Percentiles rank a stretch among this genome's conserved stretches.
Conservation (phyloP, 2,888 invertebrate genomes). For the Pseudoips prasinana region DNA sequence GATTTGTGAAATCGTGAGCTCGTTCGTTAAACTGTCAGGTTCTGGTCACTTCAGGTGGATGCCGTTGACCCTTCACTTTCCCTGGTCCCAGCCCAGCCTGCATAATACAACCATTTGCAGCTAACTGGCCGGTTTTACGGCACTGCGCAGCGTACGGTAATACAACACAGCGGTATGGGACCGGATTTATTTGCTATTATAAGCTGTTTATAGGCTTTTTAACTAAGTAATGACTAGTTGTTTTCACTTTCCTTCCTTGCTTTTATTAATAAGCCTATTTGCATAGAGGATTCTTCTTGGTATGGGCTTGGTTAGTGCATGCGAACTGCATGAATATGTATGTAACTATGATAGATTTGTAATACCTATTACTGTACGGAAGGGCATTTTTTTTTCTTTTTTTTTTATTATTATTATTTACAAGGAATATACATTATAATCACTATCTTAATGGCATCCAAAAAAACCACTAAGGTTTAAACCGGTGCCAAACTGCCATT, state of each 20-base stretch:
- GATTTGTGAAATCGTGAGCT: constrained; percentile 25
- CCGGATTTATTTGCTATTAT: constrained; percentile 15
- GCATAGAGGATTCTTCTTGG: too few species aligned
- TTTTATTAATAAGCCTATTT: background rate
- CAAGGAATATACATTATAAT: too few species aligned
- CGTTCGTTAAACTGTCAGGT: constrained; percentile 27
- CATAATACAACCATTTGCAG: constrained; percentile 52
- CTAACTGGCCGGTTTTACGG: constrained; percentile 27
- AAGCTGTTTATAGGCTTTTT: constrained; percentile 23
- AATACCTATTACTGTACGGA: too few species aligned
- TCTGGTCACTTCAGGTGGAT: constrained; percentile 12
- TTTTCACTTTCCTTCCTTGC: constrained; percentile 26
- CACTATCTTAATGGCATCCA: too few species aligned
- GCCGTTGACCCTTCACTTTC: constrained; percentile 50
- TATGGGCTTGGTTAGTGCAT: too few species aligned
- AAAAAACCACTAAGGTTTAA: too few species aligned
- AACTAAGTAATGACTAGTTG: constrained; percentile 14
- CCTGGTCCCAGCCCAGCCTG: constrained; percentile 43
- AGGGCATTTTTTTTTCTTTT: too few species aligned
- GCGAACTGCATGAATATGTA: too few species aligned
- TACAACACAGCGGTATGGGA: constrained; percentile 8
- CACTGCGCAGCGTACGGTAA: too few species aligned
- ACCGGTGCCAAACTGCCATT: too few species aligned
- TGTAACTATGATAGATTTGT: too few species aligned
- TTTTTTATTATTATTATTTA: too few species aligned